Evolutionary conservation across 2,113 vertebrate species (phyloP).

Genomic region (Chloropsis hardwickii): DNA sequence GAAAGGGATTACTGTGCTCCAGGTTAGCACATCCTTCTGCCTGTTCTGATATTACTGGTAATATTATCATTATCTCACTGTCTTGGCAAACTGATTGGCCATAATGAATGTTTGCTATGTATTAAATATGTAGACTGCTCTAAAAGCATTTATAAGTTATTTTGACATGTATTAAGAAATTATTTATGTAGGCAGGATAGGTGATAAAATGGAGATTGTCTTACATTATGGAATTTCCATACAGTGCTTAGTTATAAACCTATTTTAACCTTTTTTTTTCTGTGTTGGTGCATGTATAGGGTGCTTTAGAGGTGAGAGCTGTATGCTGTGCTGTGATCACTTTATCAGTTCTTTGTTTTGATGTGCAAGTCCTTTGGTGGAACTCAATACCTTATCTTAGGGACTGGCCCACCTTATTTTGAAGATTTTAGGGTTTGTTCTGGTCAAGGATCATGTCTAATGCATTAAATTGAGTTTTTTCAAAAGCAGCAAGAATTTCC

Average conservation of each 20-base stretch:
- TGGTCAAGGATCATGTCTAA: neutral
- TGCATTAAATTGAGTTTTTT: neutral
- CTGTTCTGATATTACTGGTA: neutral
- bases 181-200: neutral
- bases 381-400: neutral
- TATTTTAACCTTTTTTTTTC: neutral
- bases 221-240: neutral
- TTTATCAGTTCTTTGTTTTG: neutral
- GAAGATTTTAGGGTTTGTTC: neutral
- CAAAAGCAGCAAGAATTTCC: neutral
- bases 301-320: neutral
- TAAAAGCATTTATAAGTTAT: neutral
- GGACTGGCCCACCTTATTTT: neutral
- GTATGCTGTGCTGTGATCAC: neutral
- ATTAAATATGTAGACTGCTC: neutral
- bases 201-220: neutral
- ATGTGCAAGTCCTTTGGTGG: neutral
- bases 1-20: neutral
- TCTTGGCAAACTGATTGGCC: neutral
- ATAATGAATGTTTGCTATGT: neutral
- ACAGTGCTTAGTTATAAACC: neutral
- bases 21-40: neutral
- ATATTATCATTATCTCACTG: neutral
- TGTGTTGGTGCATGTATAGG: neutral
- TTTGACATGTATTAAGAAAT: neutral